These are phyloP conservation scores for Phylloscopus trochiloides DNA, from an alignment of 2,113 vertebrate species.

Conservation along the genomic window DNA sequence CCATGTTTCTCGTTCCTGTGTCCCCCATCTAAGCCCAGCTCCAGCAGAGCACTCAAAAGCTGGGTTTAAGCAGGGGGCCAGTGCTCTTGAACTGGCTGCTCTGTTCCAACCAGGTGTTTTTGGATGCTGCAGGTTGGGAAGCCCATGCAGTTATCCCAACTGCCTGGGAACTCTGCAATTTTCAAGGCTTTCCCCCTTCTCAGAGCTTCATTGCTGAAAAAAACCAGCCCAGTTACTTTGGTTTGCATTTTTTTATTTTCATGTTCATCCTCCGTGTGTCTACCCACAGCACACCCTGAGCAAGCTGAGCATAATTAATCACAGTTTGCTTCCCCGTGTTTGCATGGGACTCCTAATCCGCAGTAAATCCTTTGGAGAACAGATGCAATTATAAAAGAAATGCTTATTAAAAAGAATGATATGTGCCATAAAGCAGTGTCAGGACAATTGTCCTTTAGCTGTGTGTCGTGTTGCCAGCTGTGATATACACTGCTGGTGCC, in stretches of 20 bases:
- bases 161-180: background rate
- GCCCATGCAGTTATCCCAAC: accelerated
- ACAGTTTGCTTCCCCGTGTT: background rate
- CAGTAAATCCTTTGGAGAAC: conserved; percentile 38
- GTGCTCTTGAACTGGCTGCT: background rate
- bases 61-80: background rate
- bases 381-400: conserved; percentile 48
- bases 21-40: background rate
- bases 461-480: background rate
- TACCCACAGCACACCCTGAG: conserved; percentile 15
- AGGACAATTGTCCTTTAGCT: conserved; percentile 34
- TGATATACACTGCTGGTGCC: background rate
- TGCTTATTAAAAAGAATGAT: conserved; percentile 19
- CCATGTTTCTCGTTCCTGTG: background rate
- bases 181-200: background rate
- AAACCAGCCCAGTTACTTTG: background rate
- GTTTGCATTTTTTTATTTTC: background rate
- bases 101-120: background rate
- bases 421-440: conserved; percentile 19
- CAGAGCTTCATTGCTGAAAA: background rate
- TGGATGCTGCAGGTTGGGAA: background rate
- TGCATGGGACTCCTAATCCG: background rate
- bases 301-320: conserved; percentile 22
- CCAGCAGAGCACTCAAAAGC: background rate
- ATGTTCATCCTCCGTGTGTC: background rate